A percentile compares a stretch with the other conserved stretches of the same genome.
phyloP scores from a whole-genome alignment of 2,888 invertebrate species.

The Acronicta aceris region DNA sequence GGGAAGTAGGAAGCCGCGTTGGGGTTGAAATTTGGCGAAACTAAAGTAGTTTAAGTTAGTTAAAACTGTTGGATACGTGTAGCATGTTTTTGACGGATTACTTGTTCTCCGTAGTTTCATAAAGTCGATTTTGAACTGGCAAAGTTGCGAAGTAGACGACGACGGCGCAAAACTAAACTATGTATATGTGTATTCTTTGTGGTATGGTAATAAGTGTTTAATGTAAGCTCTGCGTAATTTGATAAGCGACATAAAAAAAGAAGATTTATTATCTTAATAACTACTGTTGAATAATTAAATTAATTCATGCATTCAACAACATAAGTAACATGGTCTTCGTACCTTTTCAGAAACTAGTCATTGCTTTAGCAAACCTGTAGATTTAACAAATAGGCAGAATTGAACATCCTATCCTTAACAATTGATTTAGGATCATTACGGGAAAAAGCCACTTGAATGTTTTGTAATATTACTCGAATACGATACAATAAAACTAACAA shows the following conservation, averaged over 20 bases:
- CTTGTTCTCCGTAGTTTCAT: conserved; percentile 57
- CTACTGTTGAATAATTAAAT: too few species aligned
- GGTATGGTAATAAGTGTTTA: conserved; percentile 9
- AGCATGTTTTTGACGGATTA: conserved; percentile 80
- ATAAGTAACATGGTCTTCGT: too few species aligned
- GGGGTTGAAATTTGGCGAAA: conserved; percentile 50
- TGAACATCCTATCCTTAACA: too few species aligned
- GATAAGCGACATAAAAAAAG: not conserved
- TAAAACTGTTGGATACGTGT: conserved; percentile 69
- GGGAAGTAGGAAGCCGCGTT: conserved; percentile 10
- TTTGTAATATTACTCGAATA: too few species aligned
- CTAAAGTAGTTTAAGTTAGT: conserved; percentile 69
- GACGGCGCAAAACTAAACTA: conserved; percentile 8
- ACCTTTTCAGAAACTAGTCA: too few species aligned
- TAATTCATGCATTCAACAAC: too few species aligned
- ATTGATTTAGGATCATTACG: too few species aligned
- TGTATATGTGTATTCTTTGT: conserved; percentile 24
- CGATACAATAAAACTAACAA: too few species aligned
- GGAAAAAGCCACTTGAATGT: too few species aligned
- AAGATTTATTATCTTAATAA: not conserved
- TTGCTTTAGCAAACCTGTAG: too few species aligned
- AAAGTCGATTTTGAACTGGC: conserved; percentile 42
- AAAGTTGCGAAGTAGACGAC: conserved; percentile 38
- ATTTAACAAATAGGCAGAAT: too few species aligned
- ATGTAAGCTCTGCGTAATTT: not conserved